Evolutionary conservation across 2,113 vertebrate genomes (phyloP), one percentile per base, ranked within the genome.

Genomic region (Procavia capensis): DNA sequence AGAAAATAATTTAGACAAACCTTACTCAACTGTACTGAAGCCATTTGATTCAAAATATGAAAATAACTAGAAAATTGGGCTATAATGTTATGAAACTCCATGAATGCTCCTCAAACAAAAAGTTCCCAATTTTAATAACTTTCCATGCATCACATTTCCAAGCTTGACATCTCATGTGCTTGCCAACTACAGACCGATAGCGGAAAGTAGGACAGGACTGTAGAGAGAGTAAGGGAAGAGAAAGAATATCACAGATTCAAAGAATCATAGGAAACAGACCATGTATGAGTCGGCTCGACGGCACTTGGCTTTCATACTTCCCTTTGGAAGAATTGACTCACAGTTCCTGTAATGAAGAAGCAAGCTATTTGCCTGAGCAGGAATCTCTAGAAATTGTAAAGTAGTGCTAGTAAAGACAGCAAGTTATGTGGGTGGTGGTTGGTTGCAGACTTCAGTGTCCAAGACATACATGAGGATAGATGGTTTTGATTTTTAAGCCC

Each of bases 121-220:
- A 88, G 10, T 34, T 39, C 25, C 6, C 39, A 13, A 31, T 68
- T 43, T 31, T 45, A n/a, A 74, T n/a, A n/a, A 39, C 20, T 39
- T 11, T 70, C 75, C 24, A 8, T 45, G 47, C 59, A 29, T 9
- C 13, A 0, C 8, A 14, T 31, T 41, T 47, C n/a, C 7, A n/a
- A 13, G 3, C 5, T 6, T 20, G 29, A 5, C 4, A 5, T 29
- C 1, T 81, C 6, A 6, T n/a, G 54, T 0, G 8, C 43, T 22
- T 22, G 31, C 64, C 45, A 19, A 39, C 5, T 8, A 9, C 0
- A 25, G n/a, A 3, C 2, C 7, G 63, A 10, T 76, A 16, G 27
- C 82, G 5, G 27, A 7, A 27, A 17, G 1, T 29, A 68, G 4
- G 27, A 64, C 7, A 45, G 29, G 11, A 25, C 1, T 19, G 43